Conservation (phyloP, 2,888 invertebrate species). For the Chouioia cunea region DNA sequence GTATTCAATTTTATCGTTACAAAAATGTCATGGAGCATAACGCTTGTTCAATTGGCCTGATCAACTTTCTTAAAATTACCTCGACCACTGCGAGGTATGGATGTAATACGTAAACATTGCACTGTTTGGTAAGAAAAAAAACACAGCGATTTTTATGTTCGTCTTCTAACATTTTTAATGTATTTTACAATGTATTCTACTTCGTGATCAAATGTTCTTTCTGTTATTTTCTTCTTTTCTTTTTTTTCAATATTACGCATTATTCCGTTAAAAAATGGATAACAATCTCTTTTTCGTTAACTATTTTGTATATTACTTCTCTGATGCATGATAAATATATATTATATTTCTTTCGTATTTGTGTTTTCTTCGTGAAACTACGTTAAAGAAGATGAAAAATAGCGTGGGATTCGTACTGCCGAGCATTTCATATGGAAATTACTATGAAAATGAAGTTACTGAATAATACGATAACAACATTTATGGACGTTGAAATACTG, state of each 20-base stretch:
- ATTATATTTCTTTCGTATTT: slow-evolving; percentile 16
- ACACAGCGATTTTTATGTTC: slow-evolving; percentile 19
- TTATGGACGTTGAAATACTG: too few species aligned
- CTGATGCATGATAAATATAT: slow-evolving; percentile 18
- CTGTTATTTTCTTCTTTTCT: too few species aligned
- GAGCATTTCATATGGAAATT: slow-evolving; percentile 27
- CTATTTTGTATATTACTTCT: slow-evolving; percentile 6
- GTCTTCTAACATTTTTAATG: background rate
- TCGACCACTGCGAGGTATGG: slow-evolving; percentile 27
- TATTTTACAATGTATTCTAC: too few species aligned
- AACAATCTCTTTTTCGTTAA: too few species aligned
- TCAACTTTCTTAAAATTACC: slow-evolving; percentile 39
- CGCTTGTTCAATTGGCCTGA: slow-evolving; percentile 14
- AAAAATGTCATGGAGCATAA: slow-evolving; percentile 38
- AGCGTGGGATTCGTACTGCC: slow-evolving; percentile 8
- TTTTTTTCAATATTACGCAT: too few species aligned
- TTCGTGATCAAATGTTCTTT: too few species aligned
- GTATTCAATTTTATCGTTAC: slow-evolving; percentile 26
- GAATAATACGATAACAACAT: slow-evolving; percentile 18
- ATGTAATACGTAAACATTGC: slow-evolving; percentile 24
- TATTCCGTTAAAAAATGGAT: too few species aligned
- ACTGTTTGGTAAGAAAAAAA: slow-evolving; percentile 39
- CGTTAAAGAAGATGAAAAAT: slow-evolving; percentile 10
- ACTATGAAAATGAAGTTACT: background rate
- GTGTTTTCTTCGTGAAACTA: slow-evolving; percentile 10